Percentiles rank a stretch among this genome's conserved stretches.
phyloP scores from a whole-genome alignment of 1,140 invertebrate genomes.

The Cephus cinctus region DNA sequence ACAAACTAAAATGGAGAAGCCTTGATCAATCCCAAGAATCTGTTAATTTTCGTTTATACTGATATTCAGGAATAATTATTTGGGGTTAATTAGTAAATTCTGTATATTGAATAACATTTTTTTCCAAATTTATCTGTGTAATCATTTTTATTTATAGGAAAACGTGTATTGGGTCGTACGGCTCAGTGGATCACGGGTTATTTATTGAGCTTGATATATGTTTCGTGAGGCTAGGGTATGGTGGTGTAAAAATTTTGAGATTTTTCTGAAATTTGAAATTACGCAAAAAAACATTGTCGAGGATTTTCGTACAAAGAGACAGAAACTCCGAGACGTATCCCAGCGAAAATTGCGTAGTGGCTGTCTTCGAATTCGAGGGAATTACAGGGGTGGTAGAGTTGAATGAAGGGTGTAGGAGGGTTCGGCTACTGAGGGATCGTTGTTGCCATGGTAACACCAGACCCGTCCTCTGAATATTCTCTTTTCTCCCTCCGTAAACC shows the following conservation, averaged over 20 bases:
- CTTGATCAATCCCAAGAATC: too few relatives aligned
- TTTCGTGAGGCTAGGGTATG: too few relatives aligned
- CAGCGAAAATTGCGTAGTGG: conserved; percentile 36
- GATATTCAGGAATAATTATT: conserved; percentile 15
- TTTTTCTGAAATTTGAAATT: too few relatives aligned
- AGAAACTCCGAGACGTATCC: neutral
- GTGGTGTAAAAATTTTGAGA: too few relatives aligned
- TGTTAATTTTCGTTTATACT: too few relatives aligned
- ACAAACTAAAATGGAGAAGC: neutral
- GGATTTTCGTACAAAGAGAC: neutral
- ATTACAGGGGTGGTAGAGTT: conserved; percentile 39
- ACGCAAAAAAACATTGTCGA: too few relatives aligned
- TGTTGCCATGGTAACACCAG: conserved; percentile 48
- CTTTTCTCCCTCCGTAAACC: conserved; percentile 27
- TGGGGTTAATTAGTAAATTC: conserved; percentile 17
- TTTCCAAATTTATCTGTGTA: conserved; percentile 1
- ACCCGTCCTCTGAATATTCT: conserved; percentile 36
- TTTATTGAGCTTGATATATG: too few relatives aligned
- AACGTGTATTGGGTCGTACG: too few relatives aligned
- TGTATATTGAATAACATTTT: conserved; percentile 9
- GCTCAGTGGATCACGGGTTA: too few relatives aligned
- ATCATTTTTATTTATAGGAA: too few relatives aligned
- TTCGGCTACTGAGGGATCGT: conserved; percentile 52
- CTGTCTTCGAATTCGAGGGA: conserved; percentile 37
- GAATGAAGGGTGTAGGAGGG: conserved; percentile 45